phyloP scores from a whole-genome alignment of 2,888 invertebrate species.

The Embidobia sp. region DNA sequence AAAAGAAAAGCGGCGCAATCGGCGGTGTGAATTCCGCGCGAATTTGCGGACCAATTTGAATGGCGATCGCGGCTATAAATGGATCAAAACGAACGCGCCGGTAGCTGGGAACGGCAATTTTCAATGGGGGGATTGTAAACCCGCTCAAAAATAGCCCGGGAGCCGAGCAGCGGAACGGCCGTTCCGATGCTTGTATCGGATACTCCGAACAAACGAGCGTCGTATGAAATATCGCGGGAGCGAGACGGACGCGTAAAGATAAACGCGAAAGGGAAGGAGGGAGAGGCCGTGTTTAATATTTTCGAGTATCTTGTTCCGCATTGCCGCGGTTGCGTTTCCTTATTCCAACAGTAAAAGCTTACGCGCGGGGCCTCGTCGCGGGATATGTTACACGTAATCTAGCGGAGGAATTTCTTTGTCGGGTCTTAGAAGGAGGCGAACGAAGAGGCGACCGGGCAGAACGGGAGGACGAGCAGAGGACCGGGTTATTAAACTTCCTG shows the following conservation, averaged over 20 bases:
- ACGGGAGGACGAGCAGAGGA: slow-evolving; percentile 62
- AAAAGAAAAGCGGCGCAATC: neutral
- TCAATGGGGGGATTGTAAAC: slow-evolving; percentile 36
- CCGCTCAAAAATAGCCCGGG: slow-evolving; percentile 35
- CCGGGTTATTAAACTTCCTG: slow-evolving; percentile 73
- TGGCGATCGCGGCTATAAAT: slow-evolving; percentile 20
- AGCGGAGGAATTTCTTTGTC: slow-evolving; percentile 77
- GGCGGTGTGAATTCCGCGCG: neutral
- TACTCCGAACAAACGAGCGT: slow-evolving; percentile 56
- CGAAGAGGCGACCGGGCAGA: slow-evolving; percentile 41
- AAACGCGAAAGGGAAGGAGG: slow-evolving; percentile 44
- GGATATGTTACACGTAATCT: slow-evolving; percentile 73
- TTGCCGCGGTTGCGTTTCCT: slow-evolving; percentile 64
- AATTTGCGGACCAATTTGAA: neutral
- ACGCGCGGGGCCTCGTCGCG: slow-evolving; percentile 60
- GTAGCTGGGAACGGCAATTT: slow-evolving; percentile 16
- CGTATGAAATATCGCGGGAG: slow-evolving; percentile 57
- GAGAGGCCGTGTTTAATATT: slow-evolving; percentile 51
- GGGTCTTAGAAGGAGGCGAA: slow-evolving; percentile 65
- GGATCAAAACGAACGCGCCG: slow-evolving; percentile 7
- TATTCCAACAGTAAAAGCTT: slow-evolving; percentile 70
- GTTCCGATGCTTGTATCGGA: slow-evolving; percentile 53
- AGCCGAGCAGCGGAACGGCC: slow-evolving; percentile 39
- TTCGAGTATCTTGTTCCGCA: slow-evolving; percentile 63
- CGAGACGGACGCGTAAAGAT: slow-evolving; percentile 38